Percentiles rank a stretch among this genome's conserved stretches.
These are phyloP conservation scores for Chiropotes sagulatus DNA, from an alignment of 2,797 vertebrate genomes.

Conservation along the genomic window DNA sequence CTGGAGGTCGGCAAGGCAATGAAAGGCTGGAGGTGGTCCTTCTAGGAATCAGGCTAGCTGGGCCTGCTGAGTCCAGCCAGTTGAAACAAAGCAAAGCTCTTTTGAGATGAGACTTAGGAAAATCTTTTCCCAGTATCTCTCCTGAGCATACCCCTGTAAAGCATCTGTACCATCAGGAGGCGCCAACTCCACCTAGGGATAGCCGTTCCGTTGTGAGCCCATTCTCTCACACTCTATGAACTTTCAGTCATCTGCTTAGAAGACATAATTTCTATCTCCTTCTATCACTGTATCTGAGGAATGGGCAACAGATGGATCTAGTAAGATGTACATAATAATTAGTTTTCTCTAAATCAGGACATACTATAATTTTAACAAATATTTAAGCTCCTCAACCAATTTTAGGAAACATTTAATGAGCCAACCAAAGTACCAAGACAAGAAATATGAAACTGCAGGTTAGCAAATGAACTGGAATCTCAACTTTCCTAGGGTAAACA, in stretches of 20 bases:
- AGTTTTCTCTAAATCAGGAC: background rate
- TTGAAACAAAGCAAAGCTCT: background rate
- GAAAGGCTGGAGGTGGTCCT: background rate
- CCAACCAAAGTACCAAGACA: background rate
- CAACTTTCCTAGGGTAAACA: background rate
- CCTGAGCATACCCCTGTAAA: background rate
- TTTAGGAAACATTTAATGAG: background rate
- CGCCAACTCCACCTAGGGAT: background rate
- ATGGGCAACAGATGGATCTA: background rate
- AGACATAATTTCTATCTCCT: background rate
- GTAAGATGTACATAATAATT: background rate
- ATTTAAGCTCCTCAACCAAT: background rate
- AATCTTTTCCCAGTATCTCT: background rate
- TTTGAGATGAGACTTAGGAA: background rate
- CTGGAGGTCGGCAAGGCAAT: background rate
- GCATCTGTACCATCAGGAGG: background rate
- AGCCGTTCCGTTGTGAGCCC: background rate
- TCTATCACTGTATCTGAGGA: background rate
- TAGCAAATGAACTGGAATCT: background rate
- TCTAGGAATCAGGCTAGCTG: background rate
- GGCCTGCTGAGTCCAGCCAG: background rate
- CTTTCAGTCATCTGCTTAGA: background rate
- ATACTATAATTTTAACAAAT: background rate
- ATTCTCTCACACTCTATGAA: background rate
- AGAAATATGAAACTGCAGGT: background rate